Conservation (phyloP, 2,888 invertebrate genomes). For the Phortica magna region DNA sequence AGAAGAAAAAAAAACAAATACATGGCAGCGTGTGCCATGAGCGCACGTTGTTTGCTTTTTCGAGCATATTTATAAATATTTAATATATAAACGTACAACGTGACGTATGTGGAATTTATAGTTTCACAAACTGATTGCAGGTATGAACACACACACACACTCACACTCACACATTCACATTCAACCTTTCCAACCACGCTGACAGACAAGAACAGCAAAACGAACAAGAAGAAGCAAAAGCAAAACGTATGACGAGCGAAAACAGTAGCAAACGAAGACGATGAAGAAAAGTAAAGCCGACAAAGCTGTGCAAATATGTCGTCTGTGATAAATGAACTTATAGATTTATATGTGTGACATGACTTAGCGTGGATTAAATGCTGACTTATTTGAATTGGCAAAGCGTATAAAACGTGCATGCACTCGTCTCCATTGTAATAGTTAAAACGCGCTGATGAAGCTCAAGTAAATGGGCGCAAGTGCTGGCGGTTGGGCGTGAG, state of each 20-base stretch:
- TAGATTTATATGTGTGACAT: conserved; percentile 11
- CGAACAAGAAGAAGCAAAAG: not conserved
- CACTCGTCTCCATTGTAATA: not conserved
- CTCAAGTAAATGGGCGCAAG: not conserved
- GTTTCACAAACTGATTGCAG: conserved; percentile 8
- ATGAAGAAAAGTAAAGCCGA: not conserved
- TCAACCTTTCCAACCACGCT: not conserved
- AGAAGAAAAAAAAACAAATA: not conserved
- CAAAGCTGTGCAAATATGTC: conserved; percentile 27
- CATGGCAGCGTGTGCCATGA: not conserved
- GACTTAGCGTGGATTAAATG: not conserved
- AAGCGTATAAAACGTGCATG: not conserved
- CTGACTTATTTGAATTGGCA: not conserved
- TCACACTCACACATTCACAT: too few relatives aligned
- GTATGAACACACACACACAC: not conserved
- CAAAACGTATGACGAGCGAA: not conserved
- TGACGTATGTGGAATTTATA: conserved; percentile 26
- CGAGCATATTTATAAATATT: conserved; percentile 18
- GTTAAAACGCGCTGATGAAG: not conserved
- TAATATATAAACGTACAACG: conserved; percentile 14
- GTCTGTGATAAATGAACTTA: conserved; percentile 20
- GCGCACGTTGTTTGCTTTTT: conserved; percentile 8
- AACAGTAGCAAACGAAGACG: not conserved
- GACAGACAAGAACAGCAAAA: not conserved
- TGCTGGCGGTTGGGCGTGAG: not conserved